phyloP scores from a whole-genome alignment of 2,113 vertebrate genomes.

The Thermophis baileyi region DNA sequence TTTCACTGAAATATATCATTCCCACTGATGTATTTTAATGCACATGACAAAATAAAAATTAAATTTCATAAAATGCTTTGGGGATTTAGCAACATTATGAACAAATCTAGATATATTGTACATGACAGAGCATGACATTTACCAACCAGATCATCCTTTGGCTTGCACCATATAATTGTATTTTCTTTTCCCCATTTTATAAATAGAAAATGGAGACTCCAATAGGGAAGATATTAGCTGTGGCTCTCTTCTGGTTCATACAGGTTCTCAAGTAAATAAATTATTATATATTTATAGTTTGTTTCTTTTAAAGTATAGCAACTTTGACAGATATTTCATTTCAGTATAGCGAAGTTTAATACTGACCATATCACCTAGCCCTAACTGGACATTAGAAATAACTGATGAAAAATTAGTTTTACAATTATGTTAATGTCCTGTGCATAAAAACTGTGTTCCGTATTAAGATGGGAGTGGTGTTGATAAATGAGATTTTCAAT shows the following conservation, averaged over 20 bases:
- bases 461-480: constrained; percentile 34
- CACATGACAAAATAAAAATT: background rate
- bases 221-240: background rate
- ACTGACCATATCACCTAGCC: constrained; percentile 27
- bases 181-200: background rate
- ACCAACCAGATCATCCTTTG: rapidly evolving
- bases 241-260: background rate
- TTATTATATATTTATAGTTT: constrained; percentile 46
- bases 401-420: constrained; percentile 33
- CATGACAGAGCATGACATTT: background rate
- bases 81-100: background rate
- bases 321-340: constrained; percentile 24
- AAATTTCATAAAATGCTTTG: background rate
- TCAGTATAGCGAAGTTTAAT: constrained; percentile 38
- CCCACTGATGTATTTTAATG: background rate
- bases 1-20: constrained; percentile 5
- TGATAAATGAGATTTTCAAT: constrained; percentile 31
- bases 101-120: background rate
- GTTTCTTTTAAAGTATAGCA: constrained; percentile 26
- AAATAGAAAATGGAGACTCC: background rate
- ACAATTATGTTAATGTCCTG: constrained; percentile 30
- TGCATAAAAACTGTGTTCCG: constrained; percentile 43
- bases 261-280: background rate
- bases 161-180: constrained; percentile 9
- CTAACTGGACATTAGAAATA: constrained; percentile 4